These are phyloP conservation scores for Heliconius hewitsoni DNA, from an alignment of 1,140 invertebrate genomes.

Conservation along the genomic window DNA sequence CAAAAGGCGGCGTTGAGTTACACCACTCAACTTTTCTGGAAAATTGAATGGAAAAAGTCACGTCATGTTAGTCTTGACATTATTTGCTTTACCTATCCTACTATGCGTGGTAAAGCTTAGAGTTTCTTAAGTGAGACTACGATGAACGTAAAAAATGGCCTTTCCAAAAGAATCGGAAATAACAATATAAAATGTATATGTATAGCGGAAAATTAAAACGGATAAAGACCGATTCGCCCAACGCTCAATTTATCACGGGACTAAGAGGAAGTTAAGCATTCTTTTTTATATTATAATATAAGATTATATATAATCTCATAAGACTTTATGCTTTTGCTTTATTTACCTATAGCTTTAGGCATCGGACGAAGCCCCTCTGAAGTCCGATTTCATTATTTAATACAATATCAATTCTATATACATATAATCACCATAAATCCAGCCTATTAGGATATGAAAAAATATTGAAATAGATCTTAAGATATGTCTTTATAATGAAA, in stretches of 20 bases:
- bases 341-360: not conserved
- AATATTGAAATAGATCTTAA: not conserved
- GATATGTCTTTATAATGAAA: not conserved
- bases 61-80: no score
- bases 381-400: not conserved
- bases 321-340: slow-evolving; percentile 1
- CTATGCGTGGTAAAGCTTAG: no score
- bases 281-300: not conserved
- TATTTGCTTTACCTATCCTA: no score
- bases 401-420: not conserved
- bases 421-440: not conserved
- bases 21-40: no score
- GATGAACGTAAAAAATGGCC: no score
- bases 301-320: not conserved
- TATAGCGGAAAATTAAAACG: not conserved
- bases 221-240: not conserved
- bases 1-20: no score
- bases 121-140: no score
- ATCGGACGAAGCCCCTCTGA: not conserved
- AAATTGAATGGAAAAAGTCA: no score
- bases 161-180: no score
- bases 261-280: not conserved
- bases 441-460: not conserved
- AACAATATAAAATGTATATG: no score
- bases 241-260: not conserved